Base-by-base conservation (phyloP, 2,113 vertebrate genomes). In the Sisor rabdophorus region DNA sequence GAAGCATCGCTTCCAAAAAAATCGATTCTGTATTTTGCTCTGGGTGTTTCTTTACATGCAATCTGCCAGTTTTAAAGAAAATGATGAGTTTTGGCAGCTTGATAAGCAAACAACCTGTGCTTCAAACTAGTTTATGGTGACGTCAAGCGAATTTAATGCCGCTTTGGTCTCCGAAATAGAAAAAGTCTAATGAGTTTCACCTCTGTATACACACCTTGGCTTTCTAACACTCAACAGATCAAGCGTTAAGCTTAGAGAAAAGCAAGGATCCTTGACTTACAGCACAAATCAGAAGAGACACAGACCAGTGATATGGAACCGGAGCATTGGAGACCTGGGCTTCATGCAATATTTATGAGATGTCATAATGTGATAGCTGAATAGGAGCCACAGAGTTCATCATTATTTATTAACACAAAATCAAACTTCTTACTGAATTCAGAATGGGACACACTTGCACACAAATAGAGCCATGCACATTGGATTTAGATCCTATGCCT, bases 381-480 rank as follows among this genome's bases (percentile, higher is more conserved):
- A 50, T 15, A 54, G 52, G 48, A 61, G 67, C 58, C 48, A 64
- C 65, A 13, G 58, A 63, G 75, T 32, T 53, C 10, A 40, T 71
- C 72, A 75, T 83, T 26, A 81, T 76, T 84, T 82, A 82, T 85
- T 85, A 71, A 82, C 65, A 47, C 36, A 58, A 63, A 81, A 79
- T 84, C 78, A 79, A 69, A 73, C 73, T 50, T 48, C 59, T 53
- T 11, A 24, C 17, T 28, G 36, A 71, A 78, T 80, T 32, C 73
- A 79, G 58, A 73, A 58, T 44, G 47, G 13, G 60, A 30, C 5
- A 54, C 16, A 54, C 15, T 20, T 22, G 10, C 53, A 56, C 54
- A 24, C 54, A 58, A 26, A 19, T 16, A 17, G 4, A 9, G 13
- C 2, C 48, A 36, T 11, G 28, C 24, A 79, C 24, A 16, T 13